Evolutionary conservation across 2,113 vertebrate species (phyloP).

Genomic region (Crypturellus undulatus): DNA sequence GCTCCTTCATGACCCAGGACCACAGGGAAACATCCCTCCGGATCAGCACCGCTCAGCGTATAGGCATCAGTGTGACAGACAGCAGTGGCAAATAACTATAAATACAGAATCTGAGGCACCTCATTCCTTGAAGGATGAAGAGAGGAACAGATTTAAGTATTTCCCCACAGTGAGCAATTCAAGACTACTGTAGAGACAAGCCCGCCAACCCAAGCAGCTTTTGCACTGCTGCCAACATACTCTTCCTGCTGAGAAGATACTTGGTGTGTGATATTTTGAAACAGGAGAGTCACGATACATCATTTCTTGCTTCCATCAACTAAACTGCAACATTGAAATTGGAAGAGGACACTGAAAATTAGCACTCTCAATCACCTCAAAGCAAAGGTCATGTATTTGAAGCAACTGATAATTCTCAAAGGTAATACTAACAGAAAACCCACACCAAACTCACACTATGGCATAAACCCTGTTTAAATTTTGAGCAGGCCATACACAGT

Average conservation of each 20-base stretch:
- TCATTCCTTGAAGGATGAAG: neutral
- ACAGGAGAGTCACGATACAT: neutral
- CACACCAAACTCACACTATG: neutral
- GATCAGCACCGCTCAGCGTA: slow-evolving; percentile 83
- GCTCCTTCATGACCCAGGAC: slow-evolving; percentile 86
- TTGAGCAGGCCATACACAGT: neutral
- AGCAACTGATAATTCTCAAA: neutral
- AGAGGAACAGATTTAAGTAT: neutral
- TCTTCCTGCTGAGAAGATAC: neutral
- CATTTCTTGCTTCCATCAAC: neutral
- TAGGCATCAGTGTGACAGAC: slow-evolving; percentile 86
- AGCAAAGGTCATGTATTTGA: neutral
- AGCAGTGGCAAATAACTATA: slow-evolving; percentile 81
- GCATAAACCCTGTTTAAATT: neutral
- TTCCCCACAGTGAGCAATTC: neutral
- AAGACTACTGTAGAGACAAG: neutral
- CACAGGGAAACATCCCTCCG: slow-evolving; percentile 83
- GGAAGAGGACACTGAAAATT: neutral
- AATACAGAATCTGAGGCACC: neutral
- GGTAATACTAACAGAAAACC: neutral
- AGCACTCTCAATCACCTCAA: neutral
- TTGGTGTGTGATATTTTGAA: neutral
- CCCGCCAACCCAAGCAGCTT: neutral
- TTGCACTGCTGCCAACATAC: neutral
- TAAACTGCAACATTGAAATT: neutral